A percentile compares a stretch with the other conserved stretches of the same genome.
Evolutionary conservation across 2,113 vertebrate genomes (phyloP).

Genomic region (Oncorhynchus gorbuscha): DNA sequence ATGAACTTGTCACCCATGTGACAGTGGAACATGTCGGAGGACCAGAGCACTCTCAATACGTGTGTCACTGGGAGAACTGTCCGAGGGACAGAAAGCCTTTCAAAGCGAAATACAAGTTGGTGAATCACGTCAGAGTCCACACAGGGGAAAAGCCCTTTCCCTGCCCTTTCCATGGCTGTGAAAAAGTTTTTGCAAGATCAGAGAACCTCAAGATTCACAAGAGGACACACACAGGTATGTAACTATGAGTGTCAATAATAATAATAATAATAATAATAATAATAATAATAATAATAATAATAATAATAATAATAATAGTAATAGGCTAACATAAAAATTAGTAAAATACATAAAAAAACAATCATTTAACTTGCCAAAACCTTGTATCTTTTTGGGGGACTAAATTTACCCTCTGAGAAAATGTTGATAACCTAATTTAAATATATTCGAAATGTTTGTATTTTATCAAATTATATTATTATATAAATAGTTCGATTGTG

Average conservation of each 20-base stretch:
- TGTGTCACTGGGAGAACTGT: slow-evolving; percentile 73
- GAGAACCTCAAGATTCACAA: slow-evolving; percentile 81
- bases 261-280: slow-evolving; percentile 11
- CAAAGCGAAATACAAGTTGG: slow-evolving; percentile 76
- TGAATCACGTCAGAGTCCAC: slow-evolving; percentile 73
- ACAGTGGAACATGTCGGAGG: slow-evolving; percentile 77
- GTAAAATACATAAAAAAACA: background rate
- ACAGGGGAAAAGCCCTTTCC: slow-evolving; percentile 72
- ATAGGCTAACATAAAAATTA: background rate
- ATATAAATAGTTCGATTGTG: too few relatives aligned
- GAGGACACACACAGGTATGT: slow-evolving; percentile 76
- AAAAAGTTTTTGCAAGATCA: slow-evolving; percentile 74
- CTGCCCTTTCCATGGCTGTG: slow-evolving; percentile 67
- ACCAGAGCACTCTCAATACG: slow-evolving; percentile 72
- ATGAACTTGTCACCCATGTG: slow-evolving; percentile 79
- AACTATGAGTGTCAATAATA: slow-evolving; percentile 22
- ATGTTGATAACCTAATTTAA: background rate
- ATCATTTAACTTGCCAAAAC: background rate
- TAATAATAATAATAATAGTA: slow-evolving; percentile 5
- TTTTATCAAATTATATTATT: too few relatives aligned
- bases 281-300: slow-evolving; percentile 1
- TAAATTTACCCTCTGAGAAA: background rate
- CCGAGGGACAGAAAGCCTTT: slow-evolving; percentile 61
- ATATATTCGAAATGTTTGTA: too few relatives aligned
- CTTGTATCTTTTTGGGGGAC: background rate